These are phyloP conservation scores for Magallana angulata DNA, from an alignment of 1,140 invertebrate genomes.

Conservation along the genomic window DNA sequence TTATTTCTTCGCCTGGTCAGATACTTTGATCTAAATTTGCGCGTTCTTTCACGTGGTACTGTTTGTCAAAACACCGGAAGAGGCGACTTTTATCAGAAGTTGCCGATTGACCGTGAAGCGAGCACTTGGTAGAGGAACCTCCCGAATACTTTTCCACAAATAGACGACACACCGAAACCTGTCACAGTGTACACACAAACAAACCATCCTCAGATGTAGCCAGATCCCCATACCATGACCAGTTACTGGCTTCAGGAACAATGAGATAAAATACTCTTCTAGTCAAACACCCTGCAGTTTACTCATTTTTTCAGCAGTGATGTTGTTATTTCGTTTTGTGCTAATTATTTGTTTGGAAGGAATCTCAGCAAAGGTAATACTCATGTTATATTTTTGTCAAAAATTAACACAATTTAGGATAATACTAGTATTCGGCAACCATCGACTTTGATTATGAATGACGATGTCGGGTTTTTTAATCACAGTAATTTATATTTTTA, in stretches of 20 bases:
- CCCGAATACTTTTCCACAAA: conserved; percentile 14
- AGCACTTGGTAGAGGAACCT: not conserved
- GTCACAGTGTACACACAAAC: conserved; percentile 14
- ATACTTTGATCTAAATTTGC: no score
- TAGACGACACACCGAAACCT: not conserved
- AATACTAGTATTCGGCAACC: no score
- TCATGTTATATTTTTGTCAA: no score
- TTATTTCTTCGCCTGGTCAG: no score
- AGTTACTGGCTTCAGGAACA: not conserved
- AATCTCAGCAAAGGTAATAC: conserved; percentile 11
- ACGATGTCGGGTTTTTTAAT: not conserved
- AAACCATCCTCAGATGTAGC: not conserved
- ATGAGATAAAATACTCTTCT: not conserved
- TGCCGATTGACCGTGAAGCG: not conserved
- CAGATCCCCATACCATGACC: not conserved
- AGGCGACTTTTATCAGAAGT: not conserved
- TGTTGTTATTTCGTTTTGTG: not conserved
- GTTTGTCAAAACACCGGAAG: not conserved
- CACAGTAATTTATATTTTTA: not conserved
- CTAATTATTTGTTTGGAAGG: not conserved
- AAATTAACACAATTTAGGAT: no score
- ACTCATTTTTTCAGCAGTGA: not conserved
- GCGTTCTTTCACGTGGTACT: not conserved
- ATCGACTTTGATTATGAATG: not conserved
- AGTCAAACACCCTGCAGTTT: not conserved